These are phyloP conservation scores for Galaxias olidus DNA, from an alignment of 2,797 vertebrate genomes.

Conservation along the genomic window DNA sequence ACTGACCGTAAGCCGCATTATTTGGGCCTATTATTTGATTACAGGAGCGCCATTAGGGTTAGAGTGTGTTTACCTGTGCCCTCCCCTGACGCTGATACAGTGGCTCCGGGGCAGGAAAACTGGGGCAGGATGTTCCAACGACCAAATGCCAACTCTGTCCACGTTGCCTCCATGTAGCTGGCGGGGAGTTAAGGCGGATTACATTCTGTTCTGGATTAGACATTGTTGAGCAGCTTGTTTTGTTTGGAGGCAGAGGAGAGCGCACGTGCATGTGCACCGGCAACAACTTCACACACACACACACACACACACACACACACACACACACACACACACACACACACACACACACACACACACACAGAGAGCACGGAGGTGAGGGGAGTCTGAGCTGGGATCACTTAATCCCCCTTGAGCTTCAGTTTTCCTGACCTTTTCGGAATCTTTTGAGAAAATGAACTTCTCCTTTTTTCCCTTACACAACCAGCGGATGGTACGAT, in stretches of 20 bases:
- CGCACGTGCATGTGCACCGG: slow-evolving; percentile 22
- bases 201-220: slow-evolving; percentile 78
- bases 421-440: slow-evolving; percentile 4
- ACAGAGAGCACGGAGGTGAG: not conserved
- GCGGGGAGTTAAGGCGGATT: slow-evolving; percentile 81
- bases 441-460: not conserved
- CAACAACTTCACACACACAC: not conserved
- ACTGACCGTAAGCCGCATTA: too few relatives aligned
- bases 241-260: slow-evolving; percentile 55
- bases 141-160: slow-evolving; percentile 76
- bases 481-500: not conserved
- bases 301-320: slow-evolving; percentile 9
- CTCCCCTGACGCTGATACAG: slow-evolving; percentile 51
- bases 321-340: slow-evolving; percentile 11
- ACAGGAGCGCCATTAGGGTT: not conserved
- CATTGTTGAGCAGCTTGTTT: slow-evolving; percentile 80
- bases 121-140: slow-evolving; percentile 82
- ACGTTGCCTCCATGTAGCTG: slow-evolving; percentile 78
- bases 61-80: not conserved
- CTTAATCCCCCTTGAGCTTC: slow-evolving; percentile 14
- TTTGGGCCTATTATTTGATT: slow-evolving; percentile 3
- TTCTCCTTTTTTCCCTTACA: not conserved
- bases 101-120: slow-evolving; percentile 75
- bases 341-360: slow-evolving; percentile 12
- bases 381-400: not conserved